Percentiles rank a stretch among this genome's conserved stretches.
phyloP scores from a whole-genome alignment of 2,113 vertebrate genomes.

The Danio rerio region GRCz12tu NC_133190.1:26816501-26817000 shows the following conservation, averaged over 20 bases:
- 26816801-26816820: slow-evolving; percentile 29
- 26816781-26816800: background rate
- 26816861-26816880: slow-evolving; percentile 47
- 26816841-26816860: slow-evolving; percentile 33
- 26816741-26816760: slow-evolving; percentile 11
- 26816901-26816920: slow-evolving; percentile 8
- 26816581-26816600: no score
- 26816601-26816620: no score
- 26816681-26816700: slow-evolving; percentile 18
- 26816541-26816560: no score
- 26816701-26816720: slow-evolving; percentile 26
- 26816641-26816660: background rate
- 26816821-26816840: slow-evolving; percentile 12
- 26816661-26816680: slow-evolving; percentile 1
- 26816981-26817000: slow-evolving; percentile 45
- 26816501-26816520: no score
- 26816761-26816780: slow-evolving; percentile 16
- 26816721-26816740: slow-evolving; percentile 15
- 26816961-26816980: slow-evolving; percentile 37
- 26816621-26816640: background rate
- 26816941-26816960: slow-evolving; percentile 41
- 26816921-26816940: slow-evolving; percentile 57
- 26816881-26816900: slow-evolving; percentile 33
- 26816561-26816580: no score
- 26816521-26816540: no score